Percentiles rank a stretch among this genome's conserved stretches.
phyloP scores from a whole-genome alignment of 2,888 invertebrate species.

The Drosophila neonasuta region DNA sequence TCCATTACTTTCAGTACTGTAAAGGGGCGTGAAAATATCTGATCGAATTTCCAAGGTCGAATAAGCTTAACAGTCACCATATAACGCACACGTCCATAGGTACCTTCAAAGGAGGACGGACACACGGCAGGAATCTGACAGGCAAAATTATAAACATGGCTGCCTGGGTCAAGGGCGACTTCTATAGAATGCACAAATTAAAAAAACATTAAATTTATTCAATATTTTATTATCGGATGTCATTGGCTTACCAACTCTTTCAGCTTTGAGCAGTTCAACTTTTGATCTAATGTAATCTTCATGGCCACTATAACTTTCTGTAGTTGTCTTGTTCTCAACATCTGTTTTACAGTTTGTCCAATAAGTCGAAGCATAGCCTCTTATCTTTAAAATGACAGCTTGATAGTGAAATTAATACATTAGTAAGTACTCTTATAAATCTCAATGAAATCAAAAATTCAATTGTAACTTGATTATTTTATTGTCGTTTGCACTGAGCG shows the following conservation, averaged over 20 bases:
- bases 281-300: conserved; percentile 59
- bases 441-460: conserved; percentile 1
- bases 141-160: conserved; percentile 83
- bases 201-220: too few species aligned
- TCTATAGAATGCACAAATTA: conserved; percentile 22
- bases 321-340: conserved; percentile 19
- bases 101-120: conserved; percentile 84
- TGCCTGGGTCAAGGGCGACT: conserved; percentile 82
- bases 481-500: background rate
- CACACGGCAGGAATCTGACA: conserved; percentile 82
- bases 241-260: conserved; percentile 14
- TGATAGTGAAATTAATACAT: background rate
- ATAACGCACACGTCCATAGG: conserved; percentile 84
- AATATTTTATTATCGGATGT: background rate
- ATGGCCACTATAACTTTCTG: conserved; percentile 42
- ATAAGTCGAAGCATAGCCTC: conserved; percentile 53
- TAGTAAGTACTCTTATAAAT: background rate
- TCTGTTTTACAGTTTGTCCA: conserved; percentile 42
- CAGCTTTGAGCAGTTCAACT: conserved; percentile 42
- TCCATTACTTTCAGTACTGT: conserved; percentile 90
- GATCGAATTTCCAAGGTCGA: conserved; percentile 92
- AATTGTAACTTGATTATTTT: conserved; percentile 1
- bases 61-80: conserved; percentile 86
- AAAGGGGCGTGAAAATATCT: conserved; percentile 86
- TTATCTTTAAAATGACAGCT: conserved; percentile 58